A percentile compares a stretch with the other conserved stretches of the same genome.
Conservation (phyloP, 1,140 invertebrate genomes). For the Lutraria rhynchaena region DNA sequence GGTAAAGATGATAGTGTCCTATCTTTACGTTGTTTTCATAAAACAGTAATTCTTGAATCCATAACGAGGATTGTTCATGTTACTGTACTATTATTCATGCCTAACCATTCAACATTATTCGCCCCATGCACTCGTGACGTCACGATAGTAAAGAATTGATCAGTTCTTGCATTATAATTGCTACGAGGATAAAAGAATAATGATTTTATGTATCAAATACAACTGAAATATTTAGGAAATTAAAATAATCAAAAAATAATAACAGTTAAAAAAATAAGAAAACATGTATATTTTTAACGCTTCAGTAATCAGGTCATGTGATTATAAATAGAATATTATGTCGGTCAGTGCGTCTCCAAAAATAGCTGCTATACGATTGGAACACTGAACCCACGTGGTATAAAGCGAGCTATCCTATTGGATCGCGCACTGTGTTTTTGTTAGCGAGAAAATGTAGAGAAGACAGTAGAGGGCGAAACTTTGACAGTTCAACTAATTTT, state of each 20-base stretch:
- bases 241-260: not conserved
- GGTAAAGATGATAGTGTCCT: too few species aligned
- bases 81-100: too few species aligned
- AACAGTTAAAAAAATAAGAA: not conserved
- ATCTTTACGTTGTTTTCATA: too few species aligned
- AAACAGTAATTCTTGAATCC: too few species aligned
- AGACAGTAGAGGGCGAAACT: slow-evolving; percentile 22
- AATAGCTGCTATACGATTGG: slow-evolving; percentile 47
- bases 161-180: too few species aligned
- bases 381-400: slow-evolving; percentile 40
- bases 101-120: too few species aligned
- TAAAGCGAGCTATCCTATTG: slow-evolving; percentile 46
- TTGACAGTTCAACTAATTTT: slow-evolving; percentile 1
- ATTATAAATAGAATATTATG: slow-evolving; percentile 33
- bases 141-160: too few species aligned
- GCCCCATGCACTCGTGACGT: too few species aligned
- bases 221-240: too few species aligned
- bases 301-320: slow-evolving; percentile 6
- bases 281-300: slow-evolving; percentile 7
- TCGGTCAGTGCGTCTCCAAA: slow-evolving; percentile 30
- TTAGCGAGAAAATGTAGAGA: slow-evolving; percentile 53
- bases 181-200: too few species aligned
- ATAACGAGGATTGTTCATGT: too few species aligned
- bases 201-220: too few species aligned
- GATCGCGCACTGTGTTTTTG: slow-evolving; percentile 47